Base-by-base conservation (phyloP, 2,113 vertebrate species). In the Falcunculus frontatus region DNA sequence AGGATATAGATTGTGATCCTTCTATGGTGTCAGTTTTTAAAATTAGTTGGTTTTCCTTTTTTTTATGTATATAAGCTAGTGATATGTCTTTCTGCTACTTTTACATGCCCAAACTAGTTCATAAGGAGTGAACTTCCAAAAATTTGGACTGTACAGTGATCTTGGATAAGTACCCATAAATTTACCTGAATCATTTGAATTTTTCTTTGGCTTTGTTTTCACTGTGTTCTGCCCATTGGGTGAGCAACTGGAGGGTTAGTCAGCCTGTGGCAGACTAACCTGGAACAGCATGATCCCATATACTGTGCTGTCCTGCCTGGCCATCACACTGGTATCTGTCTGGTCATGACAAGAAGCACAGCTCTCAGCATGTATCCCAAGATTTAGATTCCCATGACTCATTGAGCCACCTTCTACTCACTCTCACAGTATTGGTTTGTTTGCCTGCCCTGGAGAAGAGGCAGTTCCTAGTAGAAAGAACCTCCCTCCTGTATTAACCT, bases 91-190 rank as follows among this genome's bases (percentile, higher is more conserved):
- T 91, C 26, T 92, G 89, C 94, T 95, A 91, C 95, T 94, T 92
- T 97, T 96, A 52, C 53, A 79, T 92, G 80, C 75, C 96, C 86
- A 89, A 91, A 89, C 69, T 95, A 93, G 69, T 95, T 90, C 91
- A 64, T 78, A 95, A 97, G 94, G 93, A 95, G 65, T 95, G 93
- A 97, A 68, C 89, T 95, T 93, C 80, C 77, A 95, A 96, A 94
- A 94, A 65, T 91, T 95, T 91, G 95, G 91, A 96, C 79, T 94
- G 30, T 94, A 67, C 85, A 80, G 30, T 94, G 76, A 95, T 84
- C 52, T 84, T 83, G 82, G 96, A 96, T 96, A 97, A 95, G 95
- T 97, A 97, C 62, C n/a, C 35, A 30, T 81, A 76, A 92, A 56
- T 90, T 89, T 91, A 93, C 77, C 69, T 75, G 80, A 96, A 68